phyloP scores from a whole-genome alignment of 2,797 vertebrate genomes.

The Danio kyathit region DNA sequence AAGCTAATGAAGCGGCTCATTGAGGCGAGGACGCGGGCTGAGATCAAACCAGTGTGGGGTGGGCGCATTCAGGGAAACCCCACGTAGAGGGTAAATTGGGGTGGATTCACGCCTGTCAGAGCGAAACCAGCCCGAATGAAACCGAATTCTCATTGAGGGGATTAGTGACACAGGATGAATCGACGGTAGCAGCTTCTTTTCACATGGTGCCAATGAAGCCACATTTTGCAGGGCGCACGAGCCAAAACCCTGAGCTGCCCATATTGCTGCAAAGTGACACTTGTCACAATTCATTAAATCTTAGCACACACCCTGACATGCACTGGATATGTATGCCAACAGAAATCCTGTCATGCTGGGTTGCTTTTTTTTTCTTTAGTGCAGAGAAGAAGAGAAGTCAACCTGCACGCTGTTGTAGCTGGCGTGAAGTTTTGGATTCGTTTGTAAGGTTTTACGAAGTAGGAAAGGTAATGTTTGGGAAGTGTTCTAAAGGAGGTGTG shows the following conservation, averaged over 20 bases:
- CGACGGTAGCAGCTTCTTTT: constrained; percentile 59
- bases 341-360: neutral
- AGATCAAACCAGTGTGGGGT: constrained; percentile 70
- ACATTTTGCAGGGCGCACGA: constrained; percentile 38
- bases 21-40: constrained; percentile 65
- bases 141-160: constrained; percentile 59
- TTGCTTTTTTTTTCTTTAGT: neutral
- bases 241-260: constrained; percentile 53
- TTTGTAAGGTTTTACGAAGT: neutral
- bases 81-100: constrained; percentile 58
- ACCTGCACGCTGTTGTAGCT: neutral
- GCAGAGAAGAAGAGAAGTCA: neutral
- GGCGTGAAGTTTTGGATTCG: neutral
- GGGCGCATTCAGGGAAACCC: constrained; percentile 56
- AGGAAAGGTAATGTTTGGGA: neutral
- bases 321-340: constrained; percentile 27
- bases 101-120: constrained; percentile 65
- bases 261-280: constrained; percentile 50
- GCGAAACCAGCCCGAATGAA: constrained; percentile 60
- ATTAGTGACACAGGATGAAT: constrained; percentile 61
- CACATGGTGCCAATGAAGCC: constrained; percentile 60
- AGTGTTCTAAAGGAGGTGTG: too few species aligned
- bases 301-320: constrained; percentile 25
- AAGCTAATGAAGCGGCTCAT: constrained; percentile 75
- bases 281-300: constrained; percentile 58